Base-by-base conservation (phyloP, 2,888 invertebrate genomes). In the Nomada fucata region DNA sequence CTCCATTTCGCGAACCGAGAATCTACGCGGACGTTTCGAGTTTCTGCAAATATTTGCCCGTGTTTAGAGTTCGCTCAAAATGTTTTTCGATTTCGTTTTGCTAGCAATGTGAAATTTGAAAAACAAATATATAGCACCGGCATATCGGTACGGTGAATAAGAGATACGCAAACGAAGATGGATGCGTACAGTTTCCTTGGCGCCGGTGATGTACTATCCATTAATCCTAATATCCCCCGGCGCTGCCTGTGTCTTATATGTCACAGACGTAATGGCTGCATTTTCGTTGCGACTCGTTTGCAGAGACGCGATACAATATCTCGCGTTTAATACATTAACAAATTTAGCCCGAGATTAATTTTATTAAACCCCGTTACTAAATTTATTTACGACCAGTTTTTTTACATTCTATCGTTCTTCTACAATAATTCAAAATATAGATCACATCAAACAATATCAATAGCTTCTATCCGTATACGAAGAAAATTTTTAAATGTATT, bases 221-320 rank as follows among this genome's bases (percentile, higher is more conserved):
- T 82, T 79, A 71, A 79, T 82, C 64, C 75, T 71, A 75, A 82
- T 82, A 57, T 70, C 65, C 53, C 13, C 52, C 15, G 69, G 74
- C 64, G 55, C 53, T 47, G 20, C 15, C n/a, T 55, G 42, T 60
- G 47, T 60, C 73, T 67, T 57, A 63, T 36, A 72, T 36, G 61
- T 50, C 36, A 53, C 36, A 29, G 3, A 23, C 26, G 26, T 63
- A 52, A 73, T 59, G 53, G 53, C 42, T 57, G 57, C 53, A 52
- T 65, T 79, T 71, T 60, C 52, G 44, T 5, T 61, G 23, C 10
- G 36, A 36, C 5, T 36, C 36, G 36, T 36, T 36, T 36, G 0
- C 9, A 7, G 36, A 1, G 9, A 7, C 36, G 36, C 7, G 5
- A 36, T 5, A 36, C 36, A 1, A 36, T 7, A 36, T 36, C 36